Base-by-base conservation (phyloP, 2,797 vertebrate genomes). In the Parauchenoglanis punctatus region DNA sequence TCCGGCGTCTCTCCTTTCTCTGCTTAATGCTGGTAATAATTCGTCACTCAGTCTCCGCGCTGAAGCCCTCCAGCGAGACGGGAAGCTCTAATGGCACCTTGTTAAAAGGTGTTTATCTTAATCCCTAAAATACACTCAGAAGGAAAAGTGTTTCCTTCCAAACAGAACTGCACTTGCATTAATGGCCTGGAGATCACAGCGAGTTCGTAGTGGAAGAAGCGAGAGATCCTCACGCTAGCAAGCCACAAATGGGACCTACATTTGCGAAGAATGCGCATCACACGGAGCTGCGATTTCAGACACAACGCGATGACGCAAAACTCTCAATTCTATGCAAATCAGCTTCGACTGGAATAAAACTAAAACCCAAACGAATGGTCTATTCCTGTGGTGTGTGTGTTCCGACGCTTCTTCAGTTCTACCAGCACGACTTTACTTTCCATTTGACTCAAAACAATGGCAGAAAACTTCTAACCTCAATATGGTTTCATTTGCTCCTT, bases 81-180 rank as follows among this genome's bases (percentile, higher is more conserved):
- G 94, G 92, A 95, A 94, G 92, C 85, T 89, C 94, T 95, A 95
- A 95, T 95, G 93, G 93, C 91, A 93, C 93, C 94, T 94, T 94
- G 94, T 96, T 96, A 93, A 93, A 92, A 93, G 92, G 91, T 95
- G 95, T 96, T 96, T 95, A 95, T 95, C 94, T 93, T 94, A 95
- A 95, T 95, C 95, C 94, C 94, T 94, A 94, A 94, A 96, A 95
- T 94, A 95, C 93, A 94, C 93, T 95, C 92, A 85, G 92, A 93
- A 91, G 93, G 93, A 93, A 95, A 95, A 96, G 95, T 95, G 94
- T 93, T 96, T 96, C 95, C 95, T 95, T 95, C 95, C 94, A 95
- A 92, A 91, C 85, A 90, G 80, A 87, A 77, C 77, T 18, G 46
- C 85, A 70, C 85, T 90, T 88, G 73, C 70, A 85, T 90, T 94